These are phyloP conservation scores for Tupiocoris notatus DNA, from an alignment of 2,888 invertebrate genomes.

Conservation along the genomic window DNA sequence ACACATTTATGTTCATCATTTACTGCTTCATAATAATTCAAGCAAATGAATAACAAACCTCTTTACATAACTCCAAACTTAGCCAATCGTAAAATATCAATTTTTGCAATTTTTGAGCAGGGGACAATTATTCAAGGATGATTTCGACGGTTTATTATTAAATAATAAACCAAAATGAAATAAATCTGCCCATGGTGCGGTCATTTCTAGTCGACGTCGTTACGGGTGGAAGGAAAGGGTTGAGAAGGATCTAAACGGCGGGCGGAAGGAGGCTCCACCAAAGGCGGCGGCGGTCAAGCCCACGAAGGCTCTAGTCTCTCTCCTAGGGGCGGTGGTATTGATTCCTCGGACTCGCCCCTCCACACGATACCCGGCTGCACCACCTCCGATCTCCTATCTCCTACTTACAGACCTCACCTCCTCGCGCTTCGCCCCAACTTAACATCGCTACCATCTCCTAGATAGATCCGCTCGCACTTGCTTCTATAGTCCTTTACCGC, in stretches of 20 bases:
- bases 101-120: too few relatives aligned
- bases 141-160: too few relatives aligned
- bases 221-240: background rate
- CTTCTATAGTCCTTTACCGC: background rate
- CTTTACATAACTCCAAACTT: too few relatives aligned
- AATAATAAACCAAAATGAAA: too few relatives aligned
- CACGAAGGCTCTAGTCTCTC: background rate
- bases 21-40: too few relatives aligned
- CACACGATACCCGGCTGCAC: too few relatives aligned
- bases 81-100: too few relatives aligned
- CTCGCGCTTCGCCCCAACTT: background rate
- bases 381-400: background rate
- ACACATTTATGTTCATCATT: too few relatives aligned
- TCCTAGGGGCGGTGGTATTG: background rate
- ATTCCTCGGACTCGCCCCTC: background rate
- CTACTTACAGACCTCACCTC: background rate
- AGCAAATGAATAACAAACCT: too few relatives aligned
- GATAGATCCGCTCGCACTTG: background rate
- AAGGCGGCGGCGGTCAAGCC: slow-evolving; percentile 25
- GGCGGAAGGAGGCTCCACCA: slow-evolving; percentile 39
- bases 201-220: background rate
- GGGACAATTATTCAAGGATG: too few relatives aligned
- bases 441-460: background rate
- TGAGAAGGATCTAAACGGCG: slow-evolving; percentile 9
- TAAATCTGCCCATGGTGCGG: background rate